Percentiles rank a stretch among this genome's conserved stretches.
Conservation (phyloP, 2,113 vertebrate species). For the Corydoras maculifer region DNA sequence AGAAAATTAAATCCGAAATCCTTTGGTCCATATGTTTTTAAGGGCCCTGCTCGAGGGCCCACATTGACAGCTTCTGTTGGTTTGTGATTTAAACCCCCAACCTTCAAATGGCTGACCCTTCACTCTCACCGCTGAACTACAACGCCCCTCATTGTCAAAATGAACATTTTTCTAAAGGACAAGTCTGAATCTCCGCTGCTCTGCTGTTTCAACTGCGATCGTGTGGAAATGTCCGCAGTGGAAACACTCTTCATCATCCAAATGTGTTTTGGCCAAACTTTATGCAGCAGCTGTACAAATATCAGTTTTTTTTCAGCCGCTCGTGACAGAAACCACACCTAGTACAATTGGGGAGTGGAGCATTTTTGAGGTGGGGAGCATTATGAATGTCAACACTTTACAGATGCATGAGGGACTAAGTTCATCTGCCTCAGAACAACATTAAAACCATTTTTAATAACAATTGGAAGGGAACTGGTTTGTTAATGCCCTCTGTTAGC, state of each 20-base stretch:
- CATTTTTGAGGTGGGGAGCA: constrained; percentile 16
- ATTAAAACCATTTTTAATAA: no score
- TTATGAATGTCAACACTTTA: background rate
- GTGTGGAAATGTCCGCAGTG: constrained; percentile 11
- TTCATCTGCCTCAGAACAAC: no score
- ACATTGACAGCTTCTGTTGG: no score
- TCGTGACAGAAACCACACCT: constrained; percentile 31
- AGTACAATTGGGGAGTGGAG: constrained; percentile 10
- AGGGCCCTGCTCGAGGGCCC: no score
- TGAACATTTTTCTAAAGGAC: background rate
- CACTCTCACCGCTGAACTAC: no score
- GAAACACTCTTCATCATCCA: constrained; percentile 37
- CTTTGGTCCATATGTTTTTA: no score
- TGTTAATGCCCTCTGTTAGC: no score
- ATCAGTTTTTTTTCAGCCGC: constrained; percentile 18
- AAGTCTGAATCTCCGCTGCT: background rate
- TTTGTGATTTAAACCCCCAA: no score
- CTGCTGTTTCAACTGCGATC: background rate
- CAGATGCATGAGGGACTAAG: background rate
- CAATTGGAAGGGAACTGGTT: no score
- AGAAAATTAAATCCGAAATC: no score
- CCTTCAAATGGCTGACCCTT: no score
- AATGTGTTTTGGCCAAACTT: constrained; percentile 35
- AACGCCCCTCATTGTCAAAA: no score
- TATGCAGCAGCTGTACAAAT: constrained; percentile 29